Conservation (phyloP, 2,113 vertebrate species). For the Brachyhypopomus occidentalis region DNA sequence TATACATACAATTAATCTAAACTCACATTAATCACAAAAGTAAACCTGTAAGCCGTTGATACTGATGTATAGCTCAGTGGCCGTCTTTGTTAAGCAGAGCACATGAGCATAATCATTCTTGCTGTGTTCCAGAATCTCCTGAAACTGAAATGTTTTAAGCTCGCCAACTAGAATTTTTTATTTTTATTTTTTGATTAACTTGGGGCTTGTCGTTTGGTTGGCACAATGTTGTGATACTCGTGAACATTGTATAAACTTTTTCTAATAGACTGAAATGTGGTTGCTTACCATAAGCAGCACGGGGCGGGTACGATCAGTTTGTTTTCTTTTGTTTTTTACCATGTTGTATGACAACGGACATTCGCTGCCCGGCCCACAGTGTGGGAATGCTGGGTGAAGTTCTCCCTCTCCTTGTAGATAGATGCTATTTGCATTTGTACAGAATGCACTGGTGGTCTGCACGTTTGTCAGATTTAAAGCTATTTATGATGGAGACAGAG, state of each 20-base stretch:
- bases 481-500: constrained; percentile 78
- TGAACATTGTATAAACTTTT: background rate
- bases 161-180: too few species aligned
- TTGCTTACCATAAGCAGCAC: background rate
- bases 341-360: too few species aligned
- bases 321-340: too few species aligned
- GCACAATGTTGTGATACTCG: background rate
- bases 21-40: background rate
- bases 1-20: background rate
- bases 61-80: too few species aligned
- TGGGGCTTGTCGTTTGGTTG: too few species aligned
- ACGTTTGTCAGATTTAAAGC: constrained; percentile 65
- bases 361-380: background rate
- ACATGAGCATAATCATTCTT: too few species aligned
- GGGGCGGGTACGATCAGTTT: background rate
- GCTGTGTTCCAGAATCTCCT: too few species aligned
- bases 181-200: too few species aligned
- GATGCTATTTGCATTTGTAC: constrained; percentile 65
- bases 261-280: background rate
- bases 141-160: too few species aligned
- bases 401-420: constrained; percentile 60
- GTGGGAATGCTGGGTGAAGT: constrained; percentile 35
- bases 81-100: too few species aligned
- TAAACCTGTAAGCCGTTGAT: background rate
- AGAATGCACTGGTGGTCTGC: constrained; percentile 38